Evolutionary conservation across 2,888 invertebrate genomes (phyloP), one percentile per base, ranked within the genome.

Genomic region (Phortica okadai): DNA sequence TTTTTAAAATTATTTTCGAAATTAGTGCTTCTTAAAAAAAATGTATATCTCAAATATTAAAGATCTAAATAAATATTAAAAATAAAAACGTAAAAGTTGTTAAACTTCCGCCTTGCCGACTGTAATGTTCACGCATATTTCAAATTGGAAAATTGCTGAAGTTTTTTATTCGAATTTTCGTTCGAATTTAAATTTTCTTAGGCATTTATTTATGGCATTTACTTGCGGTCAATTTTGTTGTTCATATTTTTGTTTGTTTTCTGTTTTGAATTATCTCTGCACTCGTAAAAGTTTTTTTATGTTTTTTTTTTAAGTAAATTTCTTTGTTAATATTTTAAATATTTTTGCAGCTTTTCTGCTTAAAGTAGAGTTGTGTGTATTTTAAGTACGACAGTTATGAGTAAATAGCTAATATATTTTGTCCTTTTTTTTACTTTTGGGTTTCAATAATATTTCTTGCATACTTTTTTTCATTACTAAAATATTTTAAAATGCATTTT

Each of bases 401-500:
- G 84, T 85, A 88, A 85, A 85, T 88, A 83, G 83, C 86, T 88
- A 89, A 87, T 87, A 81, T 56, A 14, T 73, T 69, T 74, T 25
- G 59, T 14, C 10, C 73, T 73, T 45, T 42, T 5, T 82, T 77
- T 76, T 64, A 79, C 69, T 77, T 79, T 82, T 74, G 1, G 62
- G n/a, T n/a, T 62, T 16, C 62, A 11, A 11, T 21, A 62, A 66
- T 66, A 42, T 66, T 45, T 64, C 21, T 50, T 74, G 54, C 58
- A 70, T 72, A 73, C 77, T 77, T 79, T 79, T 78, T 81, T 84
- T 82, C 84, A 87, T 83, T 84, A 84, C 83, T 88, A 83, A 89
- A 89, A 88, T 84, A 87, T 88, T 86, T 85, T 83, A 88, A 88
- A 87, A 86, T 88, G 84, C 88, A 84, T 86, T 85, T 87, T 83